Evolutionary conservation across 2,797 vertebrate species (phyloP).

Genomic region (Pipistrellus kuhlii): DNA sequence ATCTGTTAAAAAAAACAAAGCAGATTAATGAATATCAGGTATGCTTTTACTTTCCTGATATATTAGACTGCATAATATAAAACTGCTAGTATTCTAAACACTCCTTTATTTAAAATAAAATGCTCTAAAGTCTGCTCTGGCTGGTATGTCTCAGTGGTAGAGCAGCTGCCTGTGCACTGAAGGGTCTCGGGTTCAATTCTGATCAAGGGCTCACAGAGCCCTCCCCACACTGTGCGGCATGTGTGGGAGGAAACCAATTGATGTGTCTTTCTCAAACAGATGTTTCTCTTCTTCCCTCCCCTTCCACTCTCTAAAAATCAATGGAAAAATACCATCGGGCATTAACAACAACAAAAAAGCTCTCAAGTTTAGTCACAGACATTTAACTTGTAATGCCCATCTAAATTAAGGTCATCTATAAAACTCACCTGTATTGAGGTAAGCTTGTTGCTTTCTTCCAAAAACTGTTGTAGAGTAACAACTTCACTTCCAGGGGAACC

Average conservation of each 20-base stretch:
- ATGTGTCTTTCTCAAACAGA: too few species aligned
- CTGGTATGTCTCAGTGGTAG: too few species aligned
- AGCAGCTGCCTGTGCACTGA: too few species aligned
- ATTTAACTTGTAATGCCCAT: constrained; percentile 29
- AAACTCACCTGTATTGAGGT: constrained; percentile 88
- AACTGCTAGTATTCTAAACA: constrained; percentile 36
- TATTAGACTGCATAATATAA: not conserved
- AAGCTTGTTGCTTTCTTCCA: constrained; percentile 94
- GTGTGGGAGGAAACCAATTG: too few species aligned
- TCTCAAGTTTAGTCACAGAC: constrained; percentile 35
- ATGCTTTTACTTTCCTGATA: constrained; percentile 14
- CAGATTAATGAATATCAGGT: not conserved
- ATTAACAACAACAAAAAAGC: not conserved
- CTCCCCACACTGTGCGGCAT: too few species aligned
- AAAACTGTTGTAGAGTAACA: constrained; percentile 95
- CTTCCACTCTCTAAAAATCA: too few species aligned
- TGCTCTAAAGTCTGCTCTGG: not conserved
- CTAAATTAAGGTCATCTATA: constrained; percentile 50
- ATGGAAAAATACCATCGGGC: too few species aligned
- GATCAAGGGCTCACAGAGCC: too few species aligned
- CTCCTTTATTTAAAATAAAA: not conserved
- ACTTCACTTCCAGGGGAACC: constrained; percentile 93
- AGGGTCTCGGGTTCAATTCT: too few species aligned
- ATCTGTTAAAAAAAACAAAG: constrained; percentile 82
- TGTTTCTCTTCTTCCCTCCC: too few species aligned